Conservation (phyloP, 1,140 invertebrate genomes). For the Hyles euphorbiae region DNA sequence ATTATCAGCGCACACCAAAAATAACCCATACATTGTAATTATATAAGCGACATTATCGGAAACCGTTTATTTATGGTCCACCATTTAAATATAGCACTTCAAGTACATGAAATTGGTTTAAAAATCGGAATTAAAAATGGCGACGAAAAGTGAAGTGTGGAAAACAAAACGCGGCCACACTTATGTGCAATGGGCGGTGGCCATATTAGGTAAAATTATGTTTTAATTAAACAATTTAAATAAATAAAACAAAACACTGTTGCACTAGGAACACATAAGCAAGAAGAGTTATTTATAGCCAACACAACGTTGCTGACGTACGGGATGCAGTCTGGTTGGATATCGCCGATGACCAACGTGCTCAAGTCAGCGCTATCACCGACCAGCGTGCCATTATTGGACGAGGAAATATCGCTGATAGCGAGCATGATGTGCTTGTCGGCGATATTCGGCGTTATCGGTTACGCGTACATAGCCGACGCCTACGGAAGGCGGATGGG, state of each 20-base stretch:
- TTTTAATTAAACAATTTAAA: conserved; percentile 14
- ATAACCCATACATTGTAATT: no score
- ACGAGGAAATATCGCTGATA: conserved; percentile 69
- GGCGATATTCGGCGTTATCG: conserved; percentile 33
- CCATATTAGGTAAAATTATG: conserved; percentile 15
- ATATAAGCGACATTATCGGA: no score
- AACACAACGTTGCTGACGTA: conserved; percentile 72
- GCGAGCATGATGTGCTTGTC: conserved; percentile 54
- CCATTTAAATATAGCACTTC: no score
- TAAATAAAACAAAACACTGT: conserved; percentile 19
- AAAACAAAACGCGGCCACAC: conserved; percentile 14
- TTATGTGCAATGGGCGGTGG: conserved; percentile 17
- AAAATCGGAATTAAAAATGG: background rate
- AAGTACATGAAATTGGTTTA: background rate
- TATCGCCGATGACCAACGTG: conserved; percentile 70
- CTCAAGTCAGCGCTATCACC: conserved; percentile 59
- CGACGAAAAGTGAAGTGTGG: background rate
- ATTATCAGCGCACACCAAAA: no score
- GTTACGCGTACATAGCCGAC: conserved; percentile 16
- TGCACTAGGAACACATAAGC: conserved; percentile 14
- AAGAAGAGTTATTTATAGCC: conserved; percentile 49
- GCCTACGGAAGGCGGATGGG: conserved; percentile 14
- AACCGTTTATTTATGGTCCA: no score
- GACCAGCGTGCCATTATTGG: conserved; percentile 58
- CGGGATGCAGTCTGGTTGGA: conserved; percentile 74